Base-by-base conservation (phyloP, 2,888 invertebrate genomes). In the Lithodes maja region DNA sequence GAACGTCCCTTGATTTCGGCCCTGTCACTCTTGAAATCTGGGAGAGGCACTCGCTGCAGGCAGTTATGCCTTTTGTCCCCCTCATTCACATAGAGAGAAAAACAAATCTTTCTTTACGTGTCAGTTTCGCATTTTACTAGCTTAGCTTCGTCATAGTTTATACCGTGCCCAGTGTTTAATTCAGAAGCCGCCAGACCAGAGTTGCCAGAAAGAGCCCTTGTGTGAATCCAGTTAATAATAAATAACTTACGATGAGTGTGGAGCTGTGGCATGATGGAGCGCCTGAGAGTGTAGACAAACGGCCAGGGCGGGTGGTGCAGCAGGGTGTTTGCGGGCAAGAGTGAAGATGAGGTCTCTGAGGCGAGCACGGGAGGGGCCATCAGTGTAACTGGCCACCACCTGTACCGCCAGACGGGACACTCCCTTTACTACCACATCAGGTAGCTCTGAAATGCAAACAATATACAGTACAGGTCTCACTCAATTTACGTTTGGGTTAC, bases 321-420 rank as follows among this genome's bases (percentile, higher is more conserved):
- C 68, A 50, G 81, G 80, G 78, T 87, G 87, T 55, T 90, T 90
- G 50, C 68, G 55, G 33, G 87, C 82, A n/a, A 90, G 80, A 2
- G 84, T 87, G 55, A 68, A 74, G 53, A 90, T 85, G 12, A 87
- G 52, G 15, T 87, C 87, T 52, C 77, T 49, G 93, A 95, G 95
- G 93, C 96, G 97, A 17, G 96, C 94, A 2, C 97, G 95, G 94
- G 95, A 95, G 93, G 96, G 96, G 91, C 96, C 95, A 93, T 98
- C 96, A 33, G 87, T 90, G 93, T 98, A 98, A 92, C 97, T 95
- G 90, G 96, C 96, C 92, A 98, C 94, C 0, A 97, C 97, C 87
- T 96, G 95, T 61, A 96, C 95, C 92, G 98, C 94, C 89, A 96
- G 95, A 93, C 96, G 96, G 93, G 97, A 97, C 87, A 98, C 95